Conservation (phyloP, 2,113 vertebrate species). For the Garra rufa region DNA sequence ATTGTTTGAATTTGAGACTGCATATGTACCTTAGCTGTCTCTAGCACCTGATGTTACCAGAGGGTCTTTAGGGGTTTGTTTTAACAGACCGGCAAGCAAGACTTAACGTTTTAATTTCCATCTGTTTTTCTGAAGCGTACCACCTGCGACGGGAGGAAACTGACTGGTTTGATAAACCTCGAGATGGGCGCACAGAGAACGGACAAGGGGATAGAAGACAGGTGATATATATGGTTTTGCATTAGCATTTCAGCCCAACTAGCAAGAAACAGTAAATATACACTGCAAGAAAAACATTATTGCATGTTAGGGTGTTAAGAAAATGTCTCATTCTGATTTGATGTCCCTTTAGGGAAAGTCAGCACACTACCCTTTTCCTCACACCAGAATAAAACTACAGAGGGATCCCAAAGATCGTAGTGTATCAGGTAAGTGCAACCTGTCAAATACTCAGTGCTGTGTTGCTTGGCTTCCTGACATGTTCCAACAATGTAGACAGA, state of each 20-base stretch:
- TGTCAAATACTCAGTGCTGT: background rate
- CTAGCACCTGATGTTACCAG: background rate
- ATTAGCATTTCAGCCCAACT: background rate
- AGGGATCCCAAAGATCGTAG: constrained; percentile 95
- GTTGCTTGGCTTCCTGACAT: background rate
- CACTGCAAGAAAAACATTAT: background rate
- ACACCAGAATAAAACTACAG: constrained; percentile 90
- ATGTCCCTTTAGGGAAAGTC: constrained; percentile 83
- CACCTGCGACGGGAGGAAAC: constrained; percentile 94
- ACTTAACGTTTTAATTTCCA: constrained; percentile 65
- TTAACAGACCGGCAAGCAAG: constrained; percentile 62
- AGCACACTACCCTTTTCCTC: constrained; percentile 90
- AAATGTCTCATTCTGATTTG: constrained; percentile 50
- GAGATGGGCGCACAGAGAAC: constrained; percentile 88
- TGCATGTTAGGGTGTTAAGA: constrained; percentile 51
- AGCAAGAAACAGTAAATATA: background rate
- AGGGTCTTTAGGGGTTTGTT: background rate
- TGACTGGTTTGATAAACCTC: constrained; percentile 98
- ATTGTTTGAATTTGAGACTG: constrained; percentile 20
- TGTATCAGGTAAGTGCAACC: constrained; percentile 87
- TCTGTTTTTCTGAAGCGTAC: constrained; percentile 88
- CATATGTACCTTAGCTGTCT: background rate
- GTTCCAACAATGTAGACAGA: constrained; percentile 13
- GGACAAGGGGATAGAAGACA: constrained; percentile 88
- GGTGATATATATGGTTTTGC: constrained; percentile 19